Base-by-base conservation (phyloP, 2,888 invertebrate genomes). In the Caenorhabditis sp. region DNA sequence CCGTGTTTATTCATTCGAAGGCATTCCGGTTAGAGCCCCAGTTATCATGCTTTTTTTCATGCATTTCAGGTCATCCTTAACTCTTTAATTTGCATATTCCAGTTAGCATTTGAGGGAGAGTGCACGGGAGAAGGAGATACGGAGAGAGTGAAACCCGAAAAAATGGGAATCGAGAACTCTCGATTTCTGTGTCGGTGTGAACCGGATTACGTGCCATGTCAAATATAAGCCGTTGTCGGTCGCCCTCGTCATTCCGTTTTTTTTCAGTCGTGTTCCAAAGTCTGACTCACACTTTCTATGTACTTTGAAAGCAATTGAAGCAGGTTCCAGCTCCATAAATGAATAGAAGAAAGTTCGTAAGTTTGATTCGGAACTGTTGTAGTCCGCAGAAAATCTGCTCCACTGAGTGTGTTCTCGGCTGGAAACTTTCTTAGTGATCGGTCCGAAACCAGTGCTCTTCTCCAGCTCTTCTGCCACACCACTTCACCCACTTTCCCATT, bases 131-230 rank as follows among this genome's bases (percentile, higher is more conserved):
- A 6, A 0, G 35, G 15, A 7, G 59, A 61, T 37, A 37, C 30
- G n/a, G 6, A 58, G 56, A 50, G n/a, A n/a, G 26, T n/a, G 45
- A 65, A 48, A 55, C 43, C 45, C n/a, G 55, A 39, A 45, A 66
- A 56, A 48, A 53, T 26, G 13, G 53, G 43, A 55, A 39, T 56
- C 17, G 52, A 53, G 32, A 68, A 52, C 59, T 59, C 45, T 59
- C 70, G 59, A 59, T 70, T 59, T 52, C 66, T 20, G 45, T 66
- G 39, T 13, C 27, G 15, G 26, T 50, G 46, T 70, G 70, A 70
- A 70, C 70, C 70, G 70, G 70, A 70, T 70, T 70, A 70, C 59
- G 46, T 70, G 70, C 59, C 70, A 61, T 70, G 70, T 59, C 70
- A 70, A 59, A 70, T 70, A 70, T 70, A 70, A 70, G 59, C 59